Evolutionary conservation across 2,797 vertebrate genomes (phyloP), one percentile per base, ranked within the genome.

Genomic region (Tympanoctomys barrerae): DNA sequence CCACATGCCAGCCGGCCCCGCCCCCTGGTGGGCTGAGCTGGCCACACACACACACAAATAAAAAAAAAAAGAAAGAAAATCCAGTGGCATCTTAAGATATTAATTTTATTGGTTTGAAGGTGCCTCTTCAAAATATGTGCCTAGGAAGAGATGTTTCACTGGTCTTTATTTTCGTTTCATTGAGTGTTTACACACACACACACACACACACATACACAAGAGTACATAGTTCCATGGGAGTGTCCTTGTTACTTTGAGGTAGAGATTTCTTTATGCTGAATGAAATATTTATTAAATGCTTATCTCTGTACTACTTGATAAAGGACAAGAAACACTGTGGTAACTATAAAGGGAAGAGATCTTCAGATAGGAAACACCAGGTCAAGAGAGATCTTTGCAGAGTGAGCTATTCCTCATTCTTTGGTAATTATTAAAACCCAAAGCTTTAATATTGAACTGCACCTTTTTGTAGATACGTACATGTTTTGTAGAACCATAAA

Each of bases 251-350:
- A 66, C 2, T 36, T 77, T 62, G 13, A 75, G 5, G 12, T 79
- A 73, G 24, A 49, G 1, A 85, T 70, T 81, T 78, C 39, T 80
- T 84, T 90, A 24, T 87, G 61, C 3, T 36, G 8, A 79, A 81
- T 33, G 59, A 18, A 96, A 36, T 77, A 73, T 36, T 8, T 59
- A 36, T 42, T 61, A 2, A 31, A 39, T 84, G 9, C 71, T 91
- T 87, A 59, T 91, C 93, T 46, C 61, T 83, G 9, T 82, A 39
- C 9, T 59, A 36, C 33, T 49, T 79, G 54, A 59, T 13, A 14
- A 84, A 91, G 26, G 82, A 8, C 21, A 22, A 88, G 52, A 93
- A 96, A 81, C 21, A 94, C 22, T 81, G 59, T 68, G 39, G 39
- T 39, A 39, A 4, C 39, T 39, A 39, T 39, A 39, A 39, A 4